Evolutionary conservation across 1,140 invertebrate genomes (phyloP).

Genomic region (Callitettix versicolor): DNA sequence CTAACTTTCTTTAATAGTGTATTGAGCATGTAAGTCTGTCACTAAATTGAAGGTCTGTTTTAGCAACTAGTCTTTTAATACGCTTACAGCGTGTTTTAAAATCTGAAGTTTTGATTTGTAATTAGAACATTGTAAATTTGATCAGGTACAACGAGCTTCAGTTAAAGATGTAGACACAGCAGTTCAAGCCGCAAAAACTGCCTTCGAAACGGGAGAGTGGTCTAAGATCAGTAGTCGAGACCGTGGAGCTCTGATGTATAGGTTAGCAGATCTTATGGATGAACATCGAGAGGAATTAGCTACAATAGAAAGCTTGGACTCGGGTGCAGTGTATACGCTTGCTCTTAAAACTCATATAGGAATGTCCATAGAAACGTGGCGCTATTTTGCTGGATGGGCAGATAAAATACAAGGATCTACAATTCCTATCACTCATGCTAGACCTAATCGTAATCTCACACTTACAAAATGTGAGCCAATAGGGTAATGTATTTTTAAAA

Average conservation of each 20-base stretch:
- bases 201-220: constrained; percentile 82
- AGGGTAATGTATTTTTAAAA: constrained; percentile 17
- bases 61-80: neutral
- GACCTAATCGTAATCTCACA: constrained; percentile 81
- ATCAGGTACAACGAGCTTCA: constrained; percentile 60
- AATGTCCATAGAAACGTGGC: constrained; percentile 88
- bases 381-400: constrained; percentile 88
- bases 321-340: constrained; percentile 89
- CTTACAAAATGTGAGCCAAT: constrained; percentile 85
- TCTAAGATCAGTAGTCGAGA: constrained; percentile 77
- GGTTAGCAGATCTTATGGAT: constrained; percentile 88
- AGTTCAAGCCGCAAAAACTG: constrained; percentile 71
- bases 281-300: constrained; percentile 87
- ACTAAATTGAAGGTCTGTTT: too few relatives aligned
- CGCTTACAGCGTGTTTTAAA: neutral
- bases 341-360: constrained; percentile 89
- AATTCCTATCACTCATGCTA: constrained; percentile 76
- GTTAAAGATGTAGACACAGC: constrained; percentile 75
- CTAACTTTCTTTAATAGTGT: neutral
- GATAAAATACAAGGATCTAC: constrained; percentile 90
- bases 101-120: neutral
- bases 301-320: constrained; percentile 84
- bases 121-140: too few relatives aligned
- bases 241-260: constrained; percentile 57
- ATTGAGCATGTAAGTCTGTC: too few relatives aligned